phyloP scores from a whole-genome alignment of 2,797 vertebrate genomes.

The Paguma larvata region DNA sequence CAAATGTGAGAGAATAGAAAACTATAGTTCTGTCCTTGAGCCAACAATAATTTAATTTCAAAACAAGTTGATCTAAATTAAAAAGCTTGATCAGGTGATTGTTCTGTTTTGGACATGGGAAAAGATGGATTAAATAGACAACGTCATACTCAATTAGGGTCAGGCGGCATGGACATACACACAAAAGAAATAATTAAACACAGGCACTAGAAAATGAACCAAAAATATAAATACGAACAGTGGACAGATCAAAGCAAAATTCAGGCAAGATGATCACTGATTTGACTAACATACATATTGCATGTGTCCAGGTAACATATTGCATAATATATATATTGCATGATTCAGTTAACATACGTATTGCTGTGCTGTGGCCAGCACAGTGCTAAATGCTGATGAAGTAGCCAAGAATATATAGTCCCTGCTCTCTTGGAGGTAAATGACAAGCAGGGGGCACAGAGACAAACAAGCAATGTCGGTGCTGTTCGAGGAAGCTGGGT shows the following conservation, averaged over 20 bases:
- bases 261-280: neutral
- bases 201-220: neutral
- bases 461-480: neutral
- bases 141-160: constrained; percentile 53
- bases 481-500: neutral
- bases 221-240: neutral
- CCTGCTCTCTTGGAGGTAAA: neutral
- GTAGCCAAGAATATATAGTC: neutral
- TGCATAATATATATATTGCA: neutral
- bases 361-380: neutral
- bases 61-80: constrained; percentile 52
- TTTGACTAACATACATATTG: neutral
- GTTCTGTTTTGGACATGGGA: constrained; percentile 26
- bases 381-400: constrained; percentile 8
- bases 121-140: constrained; percentile 67
- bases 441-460: neutral
- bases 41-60: constrained; percentile 73
- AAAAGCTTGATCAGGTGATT: constrained; percentile 57
- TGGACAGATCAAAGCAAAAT: constrained; percentile 21
- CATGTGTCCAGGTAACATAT: neutral
- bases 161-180: constrained; percentile 44
- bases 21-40: constrained; percentile 7
- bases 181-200: constrained; percentile 62
- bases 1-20: constrained; percentile 9
- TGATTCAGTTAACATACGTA: no score